Evolutionary conservation across 2,797 vertebrate genomes (phyloP), one percentile per base, ranked within the genome.

Genomic region (Bradypodion ventrale): DNA sequence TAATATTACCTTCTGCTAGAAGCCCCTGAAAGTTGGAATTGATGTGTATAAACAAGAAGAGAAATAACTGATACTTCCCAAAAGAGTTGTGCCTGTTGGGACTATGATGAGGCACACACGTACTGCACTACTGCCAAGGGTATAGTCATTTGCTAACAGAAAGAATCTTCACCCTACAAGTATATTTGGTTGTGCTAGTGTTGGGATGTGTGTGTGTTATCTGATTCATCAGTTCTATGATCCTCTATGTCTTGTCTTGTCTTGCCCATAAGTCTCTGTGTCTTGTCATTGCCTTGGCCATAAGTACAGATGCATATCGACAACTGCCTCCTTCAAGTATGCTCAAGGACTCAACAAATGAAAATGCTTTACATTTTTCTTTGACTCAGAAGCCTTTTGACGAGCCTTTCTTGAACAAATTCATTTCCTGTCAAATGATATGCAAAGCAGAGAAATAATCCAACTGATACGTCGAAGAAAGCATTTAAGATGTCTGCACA

Each of bases 391-490:
- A 62, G 62, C 42, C 77, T 87, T 83, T 62, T 75, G 62, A 84
- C 37, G 10, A 74, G 81, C 68, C 72, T 81, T 75, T 59, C 73
- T 79, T 86, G 62, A 63, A 80, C 74, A 84, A 83, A 73, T 52
- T 32, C 46, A 88, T 82, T 92, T 88, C 82, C 88, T 90, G 80
- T 89, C 80, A 91, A 85, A 68, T 88, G 81, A 77, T 80, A 29
- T 40, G 75, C 62, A 63, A 87, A 87, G 65, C 44, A 68, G 68
- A n/a, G 2, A 49, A 69, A 73, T 63, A 75, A 82, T 74, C 44
- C 74, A 77, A 80, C 46, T 74, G 62, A 73, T 80, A 59, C 73
- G 29, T 70, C 42, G 40, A 44, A 75, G 60, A 79, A 74, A 79
- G 65, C 35, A 29, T n/a, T 70, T 76, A 21, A 10, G 9, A 62